Conservation (phyloP, 1,140 invertebrate genomes). For the Drosophila repleta region DNA sequence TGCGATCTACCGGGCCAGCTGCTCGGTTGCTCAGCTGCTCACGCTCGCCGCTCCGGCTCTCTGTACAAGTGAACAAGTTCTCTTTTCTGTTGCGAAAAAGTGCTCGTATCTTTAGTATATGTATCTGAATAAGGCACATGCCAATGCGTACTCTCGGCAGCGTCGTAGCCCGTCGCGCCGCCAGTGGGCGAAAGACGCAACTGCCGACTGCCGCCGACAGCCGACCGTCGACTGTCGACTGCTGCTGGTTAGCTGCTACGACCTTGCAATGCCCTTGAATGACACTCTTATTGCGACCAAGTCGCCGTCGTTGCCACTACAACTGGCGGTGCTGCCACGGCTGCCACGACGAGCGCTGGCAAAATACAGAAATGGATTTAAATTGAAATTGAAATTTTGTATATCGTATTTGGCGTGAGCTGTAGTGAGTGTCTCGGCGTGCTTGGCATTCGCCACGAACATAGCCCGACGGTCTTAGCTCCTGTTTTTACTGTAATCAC, state of each 20-base stretch:
- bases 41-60: slow-evolving; percentile 4
- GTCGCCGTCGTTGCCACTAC: slow-evolving; percentile 70
- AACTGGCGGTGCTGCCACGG: slow-evolving; percentile 73
- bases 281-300: slow-evolving; percentile 83
- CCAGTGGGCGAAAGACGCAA: slow-evolving; percentile 74
- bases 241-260: slow-evolving; percentile 56
- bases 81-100: slow-evolving; percentile 51
- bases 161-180: slow-evolving; percentile 38
- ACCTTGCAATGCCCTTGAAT: slow-evolving; percentile 84
- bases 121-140: slow-evolving; percentile 56
- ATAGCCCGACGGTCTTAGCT: slow-evolving; percentile 14
- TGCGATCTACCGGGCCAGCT: slow-evolving; percentile 30
- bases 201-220: slow-evolving; percentile 31
- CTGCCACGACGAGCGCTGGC: slow-evolving; percentile 70
- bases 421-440: slow-evolving; percentile 31
- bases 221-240: slow-evolving; percentile 12
- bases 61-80: slow-evolving; percentile 9
- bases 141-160: slow-evolving; percentile 59
- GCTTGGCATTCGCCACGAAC: slow-evolving; percentile 1
- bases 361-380: slow-evolving; percentile 51
- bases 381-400: slow-evolving; percentile 45
- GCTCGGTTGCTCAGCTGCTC: slow-evolving; percentile 18
- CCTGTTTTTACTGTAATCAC: slow-evolving; percentile 14
- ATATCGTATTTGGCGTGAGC: slow-evolving; percentile 27
- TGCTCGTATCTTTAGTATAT: slow-evolving; percentile 65